Percentiles rank a stretch among this genome's conserved stretches.
Evolutionary conservation across 2,888 invertebrate genomes (phyloP).

Genomic region (Muschampia plurimacula): DNA sequence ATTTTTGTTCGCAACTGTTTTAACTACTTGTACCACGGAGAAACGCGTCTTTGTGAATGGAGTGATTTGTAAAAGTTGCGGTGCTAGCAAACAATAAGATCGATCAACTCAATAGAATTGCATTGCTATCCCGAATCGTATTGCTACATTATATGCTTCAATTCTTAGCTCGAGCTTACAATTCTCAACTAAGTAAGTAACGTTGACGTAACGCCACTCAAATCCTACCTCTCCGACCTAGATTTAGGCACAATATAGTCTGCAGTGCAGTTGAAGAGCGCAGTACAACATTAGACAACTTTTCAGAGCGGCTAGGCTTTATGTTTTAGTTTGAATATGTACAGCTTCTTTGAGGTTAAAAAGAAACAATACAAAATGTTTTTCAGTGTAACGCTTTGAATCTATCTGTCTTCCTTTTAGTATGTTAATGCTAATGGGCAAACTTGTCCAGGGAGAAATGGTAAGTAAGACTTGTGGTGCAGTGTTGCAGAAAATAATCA

Average conservation of each 20-base stretch:
- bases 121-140: too few relatives aligned
- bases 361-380: background rate
- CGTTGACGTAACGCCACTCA: slow-evolving; percentile 7
- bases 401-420: background rate
- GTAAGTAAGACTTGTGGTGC: too few relatives aligned
- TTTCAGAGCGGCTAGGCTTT: slow-evolving; percentile 11
- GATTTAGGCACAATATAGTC: slow-evolving; percentile 17
- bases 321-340: slow-evolving; percentile 8
- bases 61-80: too few relatives aligned
- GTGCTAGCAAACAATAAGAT: too few relatives aligned
- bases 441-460: background rate
- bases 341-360: background rate
- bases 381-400: slow-evolving; percentile 1
- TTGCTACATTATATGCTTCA: too few relatives aligned
- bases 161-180: too few relatives aligned
- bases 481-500: too few relatives aligned
- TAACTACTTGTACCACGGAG: too few relatives aligned
- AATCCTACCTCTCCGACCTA: slow-evolving; percentile 19
- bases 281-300: slow-evolving; percentile 19
- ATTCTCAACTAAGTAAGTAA: background rate
- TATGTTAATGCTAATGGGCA: background rate
- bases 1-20: too few relatives aligned
- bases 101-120: too few relatives aligned
- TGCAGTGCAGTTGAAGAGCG: slow-evolving; percentile 20
- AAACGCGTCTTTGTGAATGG: too few relatives aligned